Evolutionary conservation across 2,888 invertebrate genomes (phyloP).

Genomic region (Alsophila aescularia): DNA sequence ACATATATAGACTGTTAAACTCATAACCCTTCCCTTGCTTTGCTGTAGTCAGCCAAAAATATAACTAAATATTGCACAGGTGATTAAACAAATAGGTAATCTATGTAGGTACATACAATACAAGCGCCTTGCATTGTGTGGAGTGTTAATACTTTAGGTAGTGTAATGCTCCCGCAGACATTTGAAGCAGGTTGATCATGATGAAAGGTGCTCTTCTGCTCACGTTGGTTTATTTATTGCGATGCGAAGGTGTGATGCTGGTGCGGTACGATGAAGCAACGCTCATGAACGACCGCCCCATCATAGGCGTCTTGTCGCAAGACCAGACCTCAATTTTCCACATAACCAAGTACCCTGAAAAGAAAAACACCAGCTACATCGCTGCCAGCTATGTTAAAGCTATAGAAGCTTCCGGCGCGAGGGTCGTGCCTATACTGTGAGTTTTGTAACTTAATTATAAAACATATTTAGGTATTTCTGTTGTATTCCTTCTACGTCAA

Average conservation of each 20-base stretch:
- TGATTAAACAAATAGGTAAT: no score
- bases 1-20: no score
- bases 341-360: slow-evolving; percentile 76
- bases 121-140: no score
- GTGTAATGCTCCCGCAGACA: slow-evolving; percentile 48
- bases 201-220: slow-evolving; percentile 62
- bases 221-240: slow-evolving; percentile 55
- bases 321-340: slow-evolving; percentile 85
- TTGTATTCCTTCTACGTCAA: no score
- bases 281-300: slow-evolving; percentile 80
- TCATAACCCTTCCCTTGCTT: no score
- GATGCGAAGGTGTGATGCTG: slow-evolving; percentile 61
- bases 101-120: no score
- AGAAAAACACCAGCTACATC: slow-evolving; percentile 88
- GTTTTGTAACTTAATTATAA: no score
- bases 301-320: slow-evolving; percentile 89
- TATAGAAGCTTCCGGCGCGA: slow-evolving; percentile 93
- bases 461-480: no score
- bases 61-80: no score
- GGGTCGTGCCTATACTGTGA: slow-evolving; percentile 94
- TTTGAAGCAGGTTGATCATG: slow-evolving; percentile 50
- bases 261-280: slow-evolving; percentile 38
- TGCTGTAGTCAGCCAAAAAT: no score
- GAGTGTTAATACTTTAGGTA: slow-evolving; percentile 55
- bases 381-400: slow-evolving; percentile 95